Percentiles rank a stretch among this genome's conserved stretches.
These are phyloP conservation scores for Drosophila kokeensis DNA, from an alignment of 2,888 invertebrate species.

Conservation along the genomic window DNA sequence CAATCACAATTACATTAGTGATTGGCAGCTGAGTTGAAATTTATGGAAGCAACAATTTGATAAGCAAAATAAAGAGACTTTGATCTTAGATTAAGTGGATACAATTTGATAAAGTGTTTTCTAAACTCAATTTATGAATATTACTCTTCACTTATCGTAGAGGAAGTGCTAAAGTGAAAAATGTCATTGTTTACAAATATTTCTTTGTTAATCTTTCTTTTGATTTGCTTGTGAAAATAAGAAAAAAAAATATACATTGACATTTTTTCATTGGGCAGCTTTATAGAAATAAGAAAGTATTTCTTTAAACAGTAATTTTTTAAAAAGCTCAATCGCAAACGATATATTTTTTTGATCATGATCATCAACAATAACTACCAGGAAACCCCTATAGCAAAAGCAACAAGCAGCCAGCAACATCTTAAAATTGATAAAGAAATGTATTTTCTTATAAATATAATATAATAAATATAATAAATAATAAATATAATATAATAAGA, in stretches of 20 bases:
- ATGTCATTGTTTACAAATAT: not conserved
- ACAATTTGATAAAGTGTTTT: not conserved
- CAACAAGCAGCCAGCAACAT: too few relatives aligned
- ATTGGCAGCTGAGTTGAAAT: constrained; percentile 12
- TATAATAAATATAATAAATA: too few relatives aligned
- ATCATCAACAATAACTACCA: too few relatives aligned
- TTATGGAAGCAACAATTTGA: constrained; percentile 22
- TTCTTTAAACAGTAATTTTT: too few relatives aligned
- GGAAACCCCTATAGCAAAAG: too few relatives aligned
- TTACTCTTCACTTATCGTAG: not conserved
- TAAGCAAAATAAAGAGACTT: constrained; percentile 9
- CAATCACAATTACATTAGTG: constrained; percentile 11
- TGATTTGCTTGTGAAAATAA: not conserved
- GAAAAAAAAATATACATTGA: too few relatives aligned
- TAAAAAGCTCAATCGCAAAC: too few relatives aligned
- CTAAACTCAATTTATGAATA: not conserved
- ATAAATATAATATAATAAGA: too few relatives aligned
- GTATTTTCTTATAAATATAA: too few relatives aligned
- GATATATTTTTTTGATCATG: not conserved
- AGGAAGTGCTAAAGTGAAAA: not conserved
- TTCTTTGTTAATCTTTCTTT: not conserved
- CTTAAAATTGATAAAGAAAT: too few relatives aligned
- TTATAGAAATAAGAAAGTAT: too few relatives aligned
- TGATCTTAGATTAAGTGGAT: not conserved
- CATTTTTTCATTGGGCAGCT: too few relatives aligned